Percentiles rank a stretch among this genome's conserved stretches.
Evolutionary conservation across 92 coral and sea anemone genomes (phyloP).

Genomic region (Paramuricea clavata): DNA sequence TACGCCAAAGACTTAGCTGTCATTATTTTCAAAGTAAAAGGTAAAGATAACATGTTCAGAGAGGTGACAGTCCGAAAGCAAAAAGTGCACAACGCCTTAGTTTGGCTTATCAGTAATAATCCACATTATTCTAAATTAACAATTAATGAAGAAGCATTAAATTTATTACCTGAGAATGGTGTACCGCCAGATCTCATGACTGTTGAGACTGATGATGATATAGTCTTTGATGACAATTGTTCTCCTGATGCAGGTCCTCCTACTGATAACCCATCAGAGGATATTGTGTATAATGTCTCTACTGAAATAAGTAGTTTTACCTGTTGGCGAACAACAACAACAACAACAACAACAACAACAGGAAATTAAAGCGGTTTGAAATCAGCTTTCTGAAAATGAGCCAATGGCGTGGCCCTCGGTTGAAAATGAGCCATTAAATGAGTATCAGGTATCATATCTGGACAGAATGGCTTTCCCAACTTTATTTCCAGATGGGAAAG

Average conservation of each 20-base stretch:
- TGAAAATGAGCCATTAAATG: slow-evolving; percentile 38
- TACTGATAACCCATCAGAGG: slow-evolving; percentile 41
- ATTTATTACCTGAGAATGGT: no score
- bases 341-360: no score
- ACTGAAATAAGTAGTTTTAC: slow-evolving; percentile 59
- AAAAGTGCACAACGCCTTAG: no score
- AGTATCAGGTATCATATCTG: slow-evolving; percentile 20
- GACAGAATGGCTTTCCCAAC: neutral
- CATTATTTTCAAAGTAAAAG: no score
- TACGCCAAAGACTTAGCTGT: slow-evolving; percentile 13
- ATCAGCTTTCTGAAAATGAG: slow-evolving; percentile 44
- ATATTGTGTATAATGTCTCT: slow-evolving; percentile 47
- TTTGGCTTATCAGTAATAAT: no score
- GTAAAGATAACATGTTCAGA: no score
- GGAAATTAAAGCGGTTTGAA: slow-evolving; percentile 41
- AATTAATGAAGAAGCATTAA: slow-evolving; percentile 39
- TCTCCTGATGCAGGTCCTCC: slow-evolving; percentile 53
- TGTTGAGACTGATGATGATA: no score
- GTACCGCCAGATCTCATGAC: no score
- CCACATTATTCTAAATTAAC: no score
- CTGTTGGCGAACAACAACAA: slow-evolving; percentile 53
- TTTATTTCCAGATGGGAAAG: neutral
- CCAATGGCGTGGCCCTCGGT: slow-evolving; percentile 54
- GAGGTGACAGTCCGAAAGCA: no score
- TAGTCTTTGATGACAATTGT: no score